Percentiles rank a stretch among this genome's conserved stretches.
Conservation (phyloP, 2,113 vertebrate species). For the Naja naja region DNA sequence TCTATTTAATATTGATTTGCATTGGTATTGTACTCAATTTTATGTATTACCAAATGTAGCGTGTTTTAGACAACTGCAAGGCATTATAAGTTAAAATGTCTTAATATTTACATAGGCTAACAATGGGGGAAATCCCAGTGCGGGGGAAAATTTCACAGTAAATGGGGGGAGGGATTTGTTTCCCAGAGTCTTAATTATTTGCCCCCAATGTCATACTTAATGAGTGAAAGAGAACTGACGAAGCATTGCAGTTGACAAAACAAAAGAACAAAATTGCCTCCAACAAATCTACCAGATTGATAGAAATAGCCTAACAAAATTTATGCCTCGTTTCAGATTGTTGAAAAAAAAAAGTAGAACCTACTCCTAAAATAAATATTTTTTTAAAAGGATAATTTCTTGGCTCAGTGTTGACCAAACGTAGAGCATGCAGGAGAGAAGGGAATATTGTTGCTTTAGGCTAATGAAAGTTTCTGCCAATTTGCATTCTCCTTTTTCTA, state of each 20-base stretch:
- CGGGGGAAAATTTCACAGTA: neutral
- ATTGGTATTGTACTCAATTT: neutral
- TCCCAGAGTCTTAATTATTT: neutral
- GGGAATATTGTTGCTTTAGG: neutral
- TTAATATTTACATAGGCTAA: neutral
- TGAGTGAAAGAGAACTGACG: neutral
- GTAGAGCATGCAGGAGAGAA: neutral
- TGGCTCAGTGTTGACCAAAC: neutral
- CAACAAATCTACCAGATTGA: neutral
- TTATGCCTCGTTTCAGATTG: neutral
- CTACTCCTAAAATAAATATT: neutral
- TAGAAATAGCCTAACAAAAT: neutral
- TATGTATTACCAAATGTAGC: neutral
- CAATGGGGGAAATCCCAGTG: neutral
- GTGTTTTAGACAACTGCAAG: neutral
- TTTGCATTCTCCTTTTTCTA: neutral
- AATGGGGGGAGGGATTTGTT: neutral
- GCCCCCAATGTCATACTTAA: neutral
- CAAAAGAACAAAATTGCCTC: neutral
- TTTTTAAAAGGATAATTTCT: neutral
- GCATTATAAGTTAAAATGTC: neutral
- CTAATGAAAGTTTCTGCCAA: neutral
- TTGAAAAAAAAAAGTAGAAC: neutral
- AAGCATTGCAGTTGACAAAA: neutral
- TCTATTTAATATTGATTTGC: neutral